phyloP scores from a whole-genome alignment of 1,140 invertebrate species.

The Tetramorium simillimum region DNA sequence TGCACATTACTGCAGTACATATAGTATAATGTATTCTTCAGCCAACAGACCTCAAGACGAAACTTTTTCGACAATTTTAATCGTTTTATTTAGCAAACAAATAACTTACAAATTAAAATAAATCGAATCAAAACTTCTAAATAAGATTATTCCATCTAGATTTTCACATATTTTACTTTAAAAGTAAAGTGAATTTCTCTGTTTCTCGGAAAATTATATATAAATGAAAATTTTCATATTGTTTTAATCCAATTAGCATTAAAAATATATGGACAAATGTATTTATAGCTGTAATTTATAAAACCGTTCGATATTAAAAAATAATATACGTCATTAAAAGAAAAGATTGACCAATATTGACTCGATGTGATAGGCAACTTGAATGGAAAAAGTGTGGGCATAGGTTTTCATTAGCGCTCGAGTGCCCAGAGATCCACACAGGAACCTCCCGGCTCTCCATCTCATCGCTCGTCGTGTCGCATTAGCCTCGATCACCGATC shows the following conservation, averaged over 20 bases:
- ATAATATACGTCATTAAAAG: background rate
- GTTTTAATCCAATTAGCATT: background rate
- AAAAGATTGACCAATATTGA: background rate
- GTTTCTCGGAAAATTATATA: background rate
- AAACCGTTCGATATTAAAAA: background rate
- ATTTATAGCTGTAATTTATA: background rate
- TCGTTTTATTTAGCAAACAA: background rate
- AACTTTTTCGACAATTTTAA: background rate
- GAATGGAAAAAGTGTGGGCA: constrained; percentile 16
- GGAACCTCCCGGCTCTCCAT: constrained; percentile 27
- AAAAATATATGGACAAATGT: background rate
- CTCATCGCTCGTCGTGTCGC: constrained; percentile 43
- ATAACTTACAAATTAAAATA: background rate
- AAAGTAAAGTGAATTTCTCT: background rate
- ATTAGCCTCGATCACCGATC: constrained; percentile 46
- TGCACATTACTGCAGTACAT: constrained; percentile 11
- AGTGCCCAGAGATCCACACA: background rate
- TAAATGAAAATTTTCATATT: background rate
- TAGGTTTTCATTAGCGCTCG: constrained; percentile 34
- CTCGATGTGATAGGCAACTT: background rate
- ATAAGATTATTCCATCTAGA: background rate
- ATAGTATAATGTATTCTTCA: background rate
- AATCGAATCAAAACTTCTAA: background rate
- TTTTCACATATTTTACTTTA: background rate
- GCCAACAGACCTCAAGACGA: background rate